These are phyloP conservation scores for Augochlora pura DNA, from an alignment of 1,140 invertebrate genomes.

Conservation along the genomic window DNA sequence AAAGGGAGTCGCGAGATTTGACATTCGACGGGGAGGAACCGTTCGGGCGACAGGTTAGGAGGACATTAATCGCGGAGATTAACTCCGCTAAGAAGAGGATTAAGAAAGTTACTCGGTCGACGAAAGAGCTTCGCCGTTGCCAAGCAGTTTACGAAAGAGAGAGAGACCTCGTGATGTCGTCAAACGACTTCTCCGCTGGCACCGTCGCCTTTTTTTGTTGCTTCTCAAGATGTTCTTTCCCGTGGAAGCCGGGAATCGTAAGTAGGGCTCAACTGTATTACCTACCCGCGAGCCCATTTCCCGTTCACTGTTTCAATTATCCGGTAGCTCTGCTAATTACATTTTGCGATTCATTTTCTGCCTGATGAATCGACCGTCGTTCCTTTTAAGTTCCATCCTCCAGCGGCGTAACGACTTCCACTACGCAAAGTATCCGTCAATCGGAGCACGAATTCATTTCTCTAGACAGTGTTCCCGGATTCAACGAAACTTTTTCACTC, in stretches of 20 bases:
- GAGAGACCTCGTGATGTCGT: conserved; percentile 45
- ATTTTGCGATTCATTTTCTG: conserved; percentile 37
- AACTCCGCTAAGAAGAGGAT: conserved; percentile 64
- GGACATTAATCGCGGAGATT: conserved; percentile 66
- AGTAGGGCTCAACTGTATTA: conserved; percentile 49
- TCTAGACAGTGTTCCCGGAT: not conserved
- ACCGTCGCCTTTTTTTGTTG: conserved; percentile 17
- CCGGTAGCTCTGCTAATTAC: conserved; percentile 39
- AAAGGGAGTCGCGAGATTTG: not conserved
- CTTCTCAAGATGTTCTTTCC: conserved; percentile 25
- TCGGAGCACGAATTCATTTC: not conserved
- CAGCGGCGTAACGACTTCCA: not conserved
- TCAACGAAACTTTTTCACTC: not conserved
- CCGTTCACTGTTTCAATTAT: conserved; percentile 43
- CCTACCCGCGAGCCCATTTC: conserved; percentile 37
- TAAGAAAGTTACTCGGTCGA: conserved; percentile 64
- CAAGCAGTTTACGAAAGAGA: conserved; percentile 61
- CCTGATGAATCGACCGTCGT: not conserved
- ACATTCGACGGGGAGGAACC: conserved; percentile 6
- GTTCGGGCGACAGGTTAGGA: conserved; percentile 29
- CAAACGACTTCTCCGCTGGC: conserved; percentile 41
- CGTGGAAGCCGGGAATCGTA: conserved; percentile 45
- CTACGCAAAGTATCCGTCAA: not conserved
- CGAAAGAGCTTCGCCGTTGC: conserved; percentile 53
- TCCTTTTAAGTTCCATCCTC: not conserved